Conservation (phyloP, 1,140 invertebrate genomes). For the Pollicipes pollicipes region DNA sequence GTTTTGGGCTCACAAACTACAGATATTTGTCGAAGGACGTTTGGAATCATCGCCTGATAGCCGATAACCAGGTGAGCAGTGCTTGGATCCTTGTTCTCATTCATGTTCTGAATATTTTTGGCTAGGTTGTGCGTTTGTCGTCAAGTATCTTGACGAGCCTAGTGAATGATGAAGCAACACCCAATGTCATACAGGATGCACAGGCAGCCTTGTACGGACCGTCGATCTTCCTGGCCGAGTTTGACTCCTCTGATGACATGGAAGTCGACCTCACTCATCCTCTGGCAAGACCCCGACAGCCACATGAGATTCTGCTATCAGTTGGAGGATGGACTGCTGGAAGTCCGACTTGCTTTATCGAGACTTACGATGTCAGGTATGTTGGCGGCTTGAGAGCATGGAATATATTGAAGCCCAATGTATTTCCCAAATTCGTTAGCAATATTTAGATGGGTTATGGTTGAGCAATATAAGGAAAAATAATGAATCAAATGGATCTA, state of each 20-base stretch:
- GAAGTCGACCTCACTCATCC: constrained; percentile 38
- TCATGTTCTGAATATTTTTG: too few relatives aligned
- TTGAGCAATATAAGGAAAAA: too few relatives aligned
- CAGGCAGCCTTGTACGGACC: constrained; percentile 17
- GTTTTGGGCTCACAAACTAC: constrained; percentile 44
- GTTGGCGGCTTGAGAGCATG: too few relatives aligned
- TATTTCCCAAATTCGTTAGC: too few relatives aligned
- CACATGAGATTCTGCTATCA: constrained; percentile 44
- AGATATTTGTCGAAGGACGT: constrained; percentile 43
- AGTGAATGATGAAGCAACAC: too few relatives aligned
- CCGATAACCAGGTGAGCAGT: background rate
- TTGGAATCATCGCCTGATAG: background rate
- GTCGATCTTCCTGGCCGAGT: constrained; percentile 35
- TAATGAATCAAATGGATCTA: too few relatives aligned
- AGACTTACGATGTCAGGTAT: constrained; percentile 29
- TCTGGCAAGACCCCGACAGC: constrained; percentile 40
- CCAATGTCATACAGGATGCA: constrained; percentile 7
- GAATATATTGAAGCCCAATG: too few relatives aligned
- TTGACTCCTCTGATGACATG: constrained; percentile 34
- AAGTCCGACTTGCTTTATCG: constrained; percentile 29
- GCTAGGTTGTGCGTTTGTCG: too few relatives aligned
- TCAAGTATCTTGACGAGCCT: too few relatives aligned
- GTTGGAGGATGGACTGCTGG: constrained; percentile 25
- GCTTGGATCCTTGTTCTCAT: too few relatives aligned
- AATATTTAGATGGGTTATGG: too few relatives aligned